phyloP scores from a whole-genome alignment of 2,888 invertebrate genomes.

The Zhuqinia jingwanae region DNA sequence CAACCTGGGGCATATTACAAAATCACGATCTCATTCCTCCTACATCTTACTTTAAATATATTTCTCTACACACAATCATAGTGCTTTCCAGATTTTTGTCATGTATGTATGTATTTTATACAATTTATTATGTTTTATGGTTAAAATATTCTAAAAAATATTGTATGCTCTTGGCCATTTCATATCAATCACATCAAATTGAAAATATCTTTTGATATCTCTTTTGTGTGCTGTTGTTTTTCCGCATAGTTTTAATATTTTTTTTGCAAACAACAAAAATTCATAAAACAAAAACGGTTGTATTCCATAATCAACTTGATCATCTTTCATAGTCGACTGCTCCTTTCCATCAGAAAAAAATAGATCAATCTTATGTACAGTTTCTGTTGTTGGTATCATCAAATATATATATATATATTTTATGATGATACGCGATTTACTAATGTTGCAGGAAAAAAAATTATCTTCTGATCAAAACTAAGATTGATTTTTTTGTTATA shows the following conservation, averaged over 20 bases:
- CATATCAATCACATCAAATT: not conserved
- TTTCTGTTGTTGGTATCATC: not conserved
- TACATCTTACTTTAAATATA: no score
- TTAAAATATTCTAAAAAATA: not conserved
- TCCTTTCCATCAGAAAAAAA: not conserved
- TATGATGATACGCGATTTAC: no score
- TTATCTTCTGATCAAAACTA: no score
- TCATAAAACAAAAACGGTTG: not conserved
- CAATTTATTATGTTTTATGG: no score
- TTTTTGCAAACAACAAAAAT: conserved; percentile 1
- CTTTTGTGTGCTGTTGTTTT: conserved; percentile 4
- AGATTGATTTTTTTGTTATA: no score
- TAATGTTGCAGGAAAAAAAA: no score
- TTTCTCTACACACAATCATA: no score
- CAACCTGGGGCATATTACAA: not conserved
- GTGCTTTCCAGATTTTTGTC: no score
- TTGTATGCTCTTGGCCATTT: not conserved
- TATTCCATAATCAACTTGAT: conserved; percentile 51
- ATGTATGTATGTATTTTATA: no score
- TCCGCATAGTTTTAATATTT: not conserved
- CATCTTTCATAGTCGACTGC: conserved; percentile 37
- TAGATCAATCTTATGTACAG: not conserved
- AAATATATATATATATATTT: no score
- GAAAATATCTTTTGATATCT: conserved; percentile 4
- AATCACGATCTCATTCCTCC: not conserved